Evolutionary conservation across 2,113 vertebrate genomes (phyloP).

Genomic region (Pelecanus crispus): DNA sequence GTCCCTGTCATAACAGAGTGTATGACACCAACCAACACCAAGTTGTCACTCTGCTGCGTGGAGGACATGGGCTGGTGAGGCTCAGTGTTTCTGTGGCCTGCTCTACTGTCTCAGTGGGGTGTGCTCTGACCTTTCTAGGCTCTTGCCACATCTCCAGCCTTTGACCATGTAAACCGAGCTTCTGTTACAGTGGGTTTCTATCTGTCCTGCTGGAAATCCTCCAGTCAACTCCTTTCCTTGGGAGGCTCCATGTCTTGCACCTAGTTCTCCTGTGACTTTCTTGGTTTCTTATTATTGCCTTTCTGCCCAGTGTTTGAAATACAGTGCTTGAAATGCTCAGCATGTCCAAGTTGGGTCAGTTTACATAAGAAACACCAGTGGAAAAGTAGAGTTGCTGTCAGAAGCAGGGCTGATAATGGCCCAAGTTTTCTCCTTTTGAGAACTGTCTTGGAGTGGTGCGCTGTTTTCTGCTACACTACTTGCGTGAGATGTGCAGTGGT

Average conservation of each 20-base stretch:
- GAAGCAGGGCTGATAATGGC: neutral
- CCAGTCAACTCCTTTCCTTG: neutral
- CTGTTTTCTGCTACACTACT: neutral
- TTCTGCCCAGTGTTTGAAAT: neutral
- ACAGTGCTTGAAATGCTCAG: too few relatives aligned
- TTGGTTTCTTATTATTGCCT: neutral
- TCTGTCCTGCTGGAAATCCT: neutral
- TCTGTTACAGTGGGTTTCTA: neutral
- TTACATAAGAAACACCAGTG: neutral
- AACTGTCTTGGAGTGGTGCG: neutral
- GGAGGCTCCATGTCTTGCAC: neutral
- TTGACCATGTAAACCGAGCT: neutral
- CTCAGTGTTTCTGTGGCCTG: neutral
- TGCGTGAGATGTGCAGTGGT: neutral
- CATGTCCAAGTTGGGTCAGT: neutral
- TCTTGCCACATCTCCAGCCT: neutral
- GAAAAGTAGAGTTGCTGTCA: neutral
- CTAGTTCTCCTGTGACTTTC: neutral
- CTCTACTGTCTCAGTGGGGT: rapidly evolving
- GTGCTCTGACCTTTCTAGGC: neutral
- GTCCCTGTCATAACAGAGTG: neutral
- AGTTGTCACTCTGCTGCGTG: neutral
- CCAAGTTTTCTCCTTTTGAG: neutral
- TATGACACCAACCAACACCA: too few relatives aligned
- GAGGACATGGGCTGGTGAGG: neutral